Conservation (phyloP, 2,888 invertebrate genomes). For the Saturnia japonica region DNA sequence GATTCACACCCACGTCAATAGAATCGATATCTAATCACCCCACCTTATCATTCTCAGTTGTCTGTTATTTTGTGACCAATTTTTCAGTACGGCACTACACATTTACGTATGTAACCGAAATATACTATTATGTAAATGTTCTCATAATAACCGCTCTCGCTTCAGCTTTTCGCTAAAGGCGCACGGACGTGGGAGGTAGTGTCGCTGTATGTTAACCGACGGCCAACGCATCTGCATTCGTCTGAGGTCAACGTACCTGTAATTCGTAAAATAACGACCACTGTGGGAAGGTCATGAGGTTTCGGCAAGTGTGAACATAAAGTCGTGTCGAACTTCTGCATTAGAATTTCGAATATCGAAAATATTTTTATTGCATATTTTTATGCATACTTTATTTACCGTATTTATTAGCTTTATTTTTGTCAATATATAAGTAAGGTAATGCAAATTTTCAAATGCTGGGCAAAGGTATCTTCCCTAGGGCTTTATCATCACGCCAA, state of each 20-base stretch:
- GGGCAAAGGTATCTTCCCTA: too few species aligned
- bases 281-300: conserved; percentile 72
- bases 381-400: background rate
- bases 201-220: conserved; percentile 71
- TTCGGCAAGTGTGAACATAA: conserved; percentile 65
- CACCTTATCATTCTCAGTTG: too few species aligned
- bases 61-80: too few species aligned
- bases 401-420: background rate
- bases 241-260: conserved; percentile 58
- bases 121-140: too few species aligned
- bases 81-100: too few species aligned
- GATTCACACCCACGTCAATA: too few species aligned
- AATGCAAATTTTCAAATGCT: too few species aligned
- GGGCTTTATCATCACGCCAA: too few species aligned
- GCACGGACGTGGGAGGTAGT: conserved; percentile 74
- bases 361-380: background rate
- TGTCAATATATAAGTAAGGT: too few species aligned
- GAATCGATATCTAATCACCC: too few species aligned
- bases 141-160: conserved; percentile 34
- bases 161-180: conserved; percentile 35
- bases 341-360: conserved; percentile 1
- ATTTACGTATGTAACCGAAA: too few species aligned
- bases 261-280: conserved; percentile 59
- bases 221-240: conserved; percentile 77
- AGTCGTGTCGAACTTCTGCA: conserved; percentile 20